phyloP scores from a whole-genome alignment of 2,113 vertebrate genomes.

The Rhombomys opimus region DNA sequence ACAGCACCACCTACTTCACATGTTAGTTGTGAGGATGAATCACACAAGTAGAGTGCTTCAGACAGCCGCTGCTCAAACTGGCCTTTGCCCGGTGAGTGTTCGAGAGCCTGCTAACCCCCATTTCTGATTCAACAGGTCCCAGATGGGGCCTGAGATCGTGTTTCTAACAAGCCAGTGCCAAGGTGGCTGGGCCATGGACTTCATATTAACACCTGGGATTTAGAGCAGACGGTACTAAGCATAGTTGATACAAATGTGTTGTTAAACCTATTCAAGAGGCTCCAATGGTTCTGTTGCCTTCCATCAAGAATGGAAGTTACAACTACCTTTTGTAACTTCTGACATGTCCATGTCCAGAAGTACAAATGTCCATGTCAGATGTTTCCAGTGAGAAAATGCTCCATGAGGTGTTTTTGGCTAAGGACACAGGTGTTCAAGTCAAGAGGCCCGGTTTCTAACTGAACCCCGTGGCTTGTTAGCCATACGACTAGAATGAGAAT shows the following conservation, averaged over 20 bases:
- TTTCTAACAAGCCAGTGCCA: background rate
- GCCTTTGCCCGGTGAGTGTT: background rate
- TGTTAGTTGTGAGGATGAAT: background rate
- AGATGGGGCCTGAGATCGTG: background rate
- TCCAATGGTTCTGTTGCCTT: background rate
- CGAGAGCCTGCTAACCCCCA: background rate
- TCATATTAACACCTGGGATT: background rate
- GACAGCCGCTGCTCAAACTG: background rate
- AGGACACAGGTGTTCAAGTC: background rate
- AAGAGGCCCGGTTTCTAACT: background rate
- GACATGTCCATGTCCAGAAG: no score
- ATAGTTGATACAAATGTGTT: background rate
- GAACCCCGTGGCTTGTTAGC: background rate
- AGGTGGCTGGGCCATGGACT: background rate
- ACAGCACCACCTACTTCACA: background rate
- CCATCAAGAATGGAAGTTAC: background rate
- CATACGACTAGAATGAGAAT: background rate
- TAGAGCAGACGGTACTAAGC: background rate
- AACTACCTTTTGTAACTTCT: background rate
- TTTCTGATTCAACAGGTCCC: background rate
- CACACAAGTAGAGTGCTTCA: background rate
- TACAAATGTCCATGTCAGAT: background rate
- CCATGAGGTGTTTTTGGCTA: background rate
- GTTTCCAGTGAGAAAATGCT: background rate
- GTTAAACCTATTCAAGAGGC: background rate